Conservation (phyloP, 2,888 invertebrate species). For the Parnassius glacialis region DNA sequence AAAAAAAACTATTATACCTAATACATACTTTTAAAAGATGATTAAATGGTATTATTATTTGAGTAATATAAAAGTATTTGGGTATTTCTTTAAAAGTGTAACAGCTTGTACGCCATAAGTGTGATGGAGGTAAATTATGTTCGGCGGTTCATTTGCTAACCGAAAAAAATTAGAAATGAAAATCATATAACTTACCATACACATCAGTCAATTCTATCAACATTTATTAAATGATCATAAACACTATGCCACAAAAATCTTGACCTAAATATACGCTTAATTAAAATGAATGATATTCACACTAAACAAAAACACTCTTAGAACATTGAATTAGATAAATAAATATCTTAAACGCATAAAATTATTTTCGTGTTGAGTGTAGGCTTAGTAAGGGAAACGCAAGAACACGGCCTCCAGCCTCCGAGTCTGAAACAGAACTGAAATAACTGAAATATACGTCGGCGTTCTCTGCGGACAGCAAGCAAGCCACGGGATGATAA, state of each 20-base stretch:
- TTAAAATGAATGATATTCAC: background rate
- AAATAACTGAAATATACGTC: conserved; percentile 34
- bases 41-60: no score
- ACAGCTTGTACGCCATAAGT: no score
- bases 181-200: conserved; percentile 54
- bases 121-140: background rate
- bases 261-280: background rate
- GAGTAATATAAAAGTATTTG: no score
- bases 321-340: background rate
- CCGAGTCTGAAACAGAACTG: conserved; percentile 57
- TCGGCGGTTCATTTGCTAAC: conserved; percentile 21
- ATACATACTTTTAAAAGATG: no score
- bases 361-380: conserved; percentile 43
- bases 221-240: conserved; percentile 48
- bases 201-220: conserved; percentile 52
- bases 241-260: conserved; percentile 46
- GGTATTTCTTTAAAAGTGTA: no score
- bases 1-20: background rate
- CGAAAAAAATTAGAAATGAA: conserved; percentile 29
- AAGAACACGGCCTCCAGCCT: conserved; percentile 46
- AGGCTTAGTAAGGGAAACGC: conserved; percentile 29
- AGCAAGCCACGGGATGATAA: conserved; percentile 48
- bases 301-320: background rate
- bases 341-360: conserved; percentile 26
- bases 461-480: conserved; percentile 29